Evolutionary conservation across 2,797 vertebrate genomes (phyloP).

Genomic region (Cheirogaleus major): DNA sequence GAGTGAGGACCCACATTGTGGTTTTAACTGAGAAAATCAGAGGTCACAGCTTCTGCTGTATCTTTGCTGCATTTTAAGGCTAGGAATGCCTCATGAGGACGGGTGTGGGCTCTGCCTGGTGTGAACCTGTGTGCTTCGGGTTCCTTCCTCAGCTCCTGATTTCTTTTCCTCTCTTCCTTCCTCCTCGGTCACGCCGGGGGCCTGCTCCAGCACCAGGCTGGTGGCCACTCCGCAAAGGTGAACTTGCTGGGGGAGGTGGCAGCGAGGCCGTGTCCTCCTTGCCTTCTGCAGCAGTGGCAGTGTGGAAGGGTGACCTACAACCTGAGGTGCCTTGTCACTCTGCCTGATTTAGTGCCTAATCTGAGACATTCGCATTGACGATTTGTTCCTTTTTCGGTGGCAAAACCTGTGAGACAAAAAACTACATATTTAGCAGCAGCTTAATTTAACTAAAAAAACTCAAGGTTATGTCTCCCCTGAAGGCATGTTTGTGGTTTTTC

Average conservation of each 20-base stretch:
- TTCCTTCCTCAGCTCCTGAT: background rate
- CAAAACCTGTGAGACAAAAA: conserved; percentile 42
- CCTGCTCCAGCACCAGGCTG: background rate
- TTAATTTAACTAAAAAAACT: conserved; percentile 34
- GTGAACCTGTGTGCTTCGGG: background rate
- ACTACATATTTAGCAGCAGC: background rate
- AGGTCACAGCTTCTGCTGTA: background rate
- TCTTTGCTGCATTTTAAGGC: background rate
- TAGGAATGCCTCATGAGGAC: background rate
- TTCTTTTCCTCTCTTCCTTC: background rate
- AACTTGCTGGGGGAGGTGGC: background rate
- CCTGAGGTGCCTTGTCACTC: background rate
- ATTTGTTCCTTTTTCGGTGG: conserved; percentile 19
- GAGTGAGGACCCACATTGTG: background rate
- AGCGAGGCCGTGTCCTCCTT: background rate
- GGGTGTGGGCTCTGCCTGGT: background rate
- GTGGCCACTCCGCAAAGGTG: background rate
- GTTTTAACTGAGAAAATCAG: background rate
- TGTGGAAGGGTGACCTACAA: background rate
- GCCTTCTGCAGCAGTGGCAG: background rate
- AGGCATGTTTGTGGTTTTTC: background rate
- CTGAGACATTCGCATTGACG: background rate
- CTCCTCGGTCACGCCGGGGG: rapidly evolving
- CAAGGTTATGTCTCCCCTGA: background rate
- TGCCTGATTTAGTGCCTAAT: background rate